These are phyloP conservation scores for Venusia cambrica DNA, from an alignment of 2,888 invertebrate genomes.

Conservation along the genomic window DNA sequence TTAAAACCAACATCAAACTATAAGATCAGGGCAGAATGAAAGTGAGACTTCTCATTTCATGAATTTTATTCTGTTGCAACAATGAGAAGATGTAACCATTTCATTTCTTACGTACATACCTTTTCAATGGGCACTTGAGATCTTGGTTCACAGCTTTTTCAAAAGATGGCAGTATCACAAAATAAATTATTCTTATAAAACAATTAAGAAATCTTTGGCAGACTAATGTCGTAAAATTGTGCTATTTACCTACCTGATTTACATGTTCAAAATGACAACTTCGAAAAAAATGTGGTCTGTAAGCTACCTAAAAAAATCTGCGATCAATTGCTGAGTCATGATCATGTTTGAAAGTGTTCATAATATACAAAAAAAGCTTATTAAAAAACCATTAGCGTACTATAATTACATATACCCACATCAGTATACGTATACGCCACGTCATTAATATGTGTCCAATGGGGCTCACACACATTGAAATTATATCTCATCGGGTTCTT, in stretches of 20 bases:
- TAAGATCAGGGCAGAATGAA: too few species aligned
- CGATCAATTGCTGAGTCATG: too few species aligned
- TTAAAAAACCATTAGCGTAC: constrained; percentile 74
- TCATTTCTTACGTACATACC: too few species aligned
- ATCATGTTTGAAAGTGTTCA: too few species aligned
- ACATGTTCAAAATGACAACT: constrained; percentile 33
- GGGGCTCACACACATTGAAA: constrained; percentile 47
- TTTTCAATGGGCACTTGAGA: background rate
- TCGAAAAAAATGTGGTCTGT: constrained; percentile 45
- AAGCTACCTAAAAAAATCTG: too few species aligned
- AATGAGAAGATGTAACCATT: background rate
- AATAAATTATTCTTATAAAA: background rate
- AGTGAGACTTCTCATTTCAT: too few species aligned
- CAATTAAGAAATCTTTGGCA: too few species aligned
- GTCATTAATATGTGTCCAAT: constrained; percentile 70
- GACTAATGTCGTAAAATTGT: too few species aligned
- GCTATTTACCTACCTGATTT: too few species aligned
- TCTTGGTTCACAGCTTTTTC: constrained; percentile 3
- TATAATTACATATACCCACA: constrained; percentile 75
- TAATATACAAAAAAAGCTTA: too few species aligned
- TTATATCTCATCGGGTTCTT: constrained; percentile 36
- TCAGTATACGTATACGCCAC: constrained; percentile 58
- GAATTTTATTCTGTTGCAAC: too few species aligned
- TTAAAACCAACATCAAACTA: too few species aligned
- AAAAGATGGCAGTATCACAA: constrained; percentile 13